phyloP scores from a whole-genome alignment of 2,888 invertebrate genomes.

The Cerastoderma edule region DNA sequence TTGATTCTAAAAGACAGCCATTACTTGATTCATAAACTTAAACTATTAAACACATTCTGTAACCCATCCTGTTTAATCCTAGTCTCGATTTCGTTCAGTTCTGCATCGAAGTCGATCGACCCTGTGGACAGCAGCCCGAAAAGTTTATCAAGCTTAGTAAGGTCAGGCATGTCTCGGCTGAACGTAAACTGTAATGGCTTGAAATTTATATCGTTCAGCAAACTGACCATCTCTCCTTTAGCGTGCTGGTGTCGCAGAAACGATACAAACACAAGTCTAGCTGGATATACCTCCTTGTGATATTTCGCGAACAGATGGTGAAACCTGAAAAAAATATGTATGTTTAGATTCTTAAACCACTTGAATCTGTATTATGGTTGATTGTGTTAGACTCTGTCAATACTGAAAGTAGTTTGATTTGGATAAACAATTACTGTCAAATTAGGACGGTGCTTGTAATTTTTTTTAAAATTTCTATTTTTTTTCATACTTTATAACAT shows the following conservation, averaged over 20 bases:
- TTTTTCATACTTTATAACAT: no score
- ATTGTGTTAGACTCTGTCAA: no score
- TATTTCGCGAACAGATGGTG: slow-evolving; percentile 79
- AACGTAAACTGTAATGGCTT: slow-evolving; percentile 79
- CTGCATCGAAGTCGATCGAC: slow-evolving; percentile 71
- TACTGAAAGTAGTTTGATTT: no score
- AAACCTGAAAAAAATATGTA: slow-evolving; percentile 76
- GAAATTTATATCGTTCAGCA: slow-evolving; percentile 66
- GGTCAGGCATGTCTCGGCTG: slow-evolving; percentile 79
- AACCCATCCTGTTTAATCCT: slow-evolving; percentile 65
- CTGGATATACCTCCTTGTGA: slow-evolving; percentile 80
- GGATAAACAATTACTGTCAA: not conserved
- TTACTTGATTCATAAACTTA: not conserved
- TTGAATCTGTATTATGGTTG: no score
- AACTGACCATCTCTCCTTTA: slow-evolving; percentile 79
- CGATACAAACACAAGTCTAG: slow-evolving; percentile 82
- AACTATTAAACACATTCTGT: slow-evolving; percentile 49
- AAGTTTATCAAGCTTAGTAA: slow-evolving; percentile 82
- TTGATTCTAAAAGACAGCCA: no score
- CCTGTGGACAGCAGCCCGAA: slow-evolving; percentile 81
- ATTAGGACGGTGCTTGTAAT: not conserved
- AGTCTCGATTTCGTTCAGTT: slow-evolving; percentile 64
- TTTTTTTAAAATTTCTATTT: not conserved
- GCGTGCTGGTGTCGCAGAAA: slow-evolving; percentile 80
- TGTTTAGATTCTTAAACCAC: no score